phyloP scores from a whole-genome alignment of 2,797 vertebrate species.

The Erethizon dorsatum region DNA sequence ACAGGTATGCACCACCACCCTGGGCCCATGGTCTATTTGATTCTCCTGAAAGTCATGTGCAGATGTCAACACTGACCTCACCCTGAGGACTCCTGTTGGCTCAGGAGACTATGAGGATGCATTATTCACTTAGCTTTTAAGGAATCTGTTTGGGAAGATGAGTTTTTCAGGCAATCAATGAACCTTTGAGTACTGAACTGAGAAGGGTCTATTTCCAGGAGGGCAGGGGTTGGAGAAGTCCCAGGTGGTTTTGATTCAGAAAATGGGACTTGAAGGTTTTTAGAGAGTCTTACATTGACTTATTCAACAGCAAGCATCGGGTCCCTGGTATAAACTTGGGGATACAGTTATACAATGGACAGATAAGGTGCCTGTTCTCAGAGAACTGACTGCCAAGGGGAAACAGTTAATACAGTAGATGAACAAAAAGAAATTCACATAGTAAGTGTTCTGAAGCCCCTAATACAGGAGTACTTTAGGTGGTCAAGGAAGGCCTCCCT shows the following conservation, averaged over 20 bases:
- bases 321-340: not conserved
- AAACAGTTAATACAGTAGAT: slow-evolving; percentile 29
- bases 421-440: not conserved
- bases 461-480: slow-evolving; percentile 27
- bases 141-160: slow-evolving; percentile 41
- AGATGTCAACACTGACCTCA: not conserved
- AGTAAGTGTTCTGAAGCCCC: not conserved
- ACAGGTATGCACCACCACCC: not conserved
- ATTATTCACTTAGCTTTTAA: not conserved
- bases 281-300: not conserved
- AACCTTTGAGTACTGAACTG: slow-evolving; percentile 11
- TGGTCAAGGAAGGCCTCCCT: not conserved
- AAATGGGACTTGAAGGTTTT: not conserved
- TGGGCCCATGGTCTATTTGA: not conserved
- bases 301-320: slow-evolving; percentile 20
- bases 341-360: not conserved
- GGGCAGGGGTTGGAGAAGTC: not conserved
- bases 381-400: not conserved
- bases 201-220: not conserved
- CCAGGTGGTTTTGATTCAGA: not conserved
- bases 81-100: not conserved
- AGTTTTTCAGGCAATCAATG: slow-evolving; percentile 13
- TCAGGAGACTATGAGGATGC: not conserved
- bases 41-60: not conserved
- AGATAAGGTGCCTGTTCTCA: not conserved